Conservation (phyloP, 1,140 invertebrate genomes). For the Holcopasites calliopsidis region DNA sequence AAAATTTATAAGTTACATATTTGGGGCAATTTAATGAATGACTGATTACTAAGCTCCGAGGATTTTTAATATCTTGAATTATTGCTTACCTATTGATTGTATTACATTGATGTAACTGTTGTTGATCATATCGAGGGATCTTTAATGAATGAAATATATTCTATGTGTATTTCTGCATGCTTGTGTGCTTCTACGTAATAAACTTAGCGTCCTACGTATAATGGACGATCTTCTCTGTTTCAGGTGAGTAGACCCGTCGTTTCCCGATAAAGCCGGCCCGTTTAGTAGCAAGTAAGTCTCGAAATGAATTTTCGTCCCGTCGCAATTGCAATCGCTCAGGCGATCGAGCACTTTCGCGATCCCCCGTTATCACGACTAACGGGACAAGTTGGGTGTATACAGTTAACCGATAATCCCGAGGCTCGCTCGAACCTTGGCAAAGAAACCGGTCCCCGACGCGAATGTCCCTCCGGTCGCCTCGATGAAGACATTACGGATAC, state of each 20-base stretch:
- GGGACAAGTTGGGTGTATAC: conserved; percentile 25
- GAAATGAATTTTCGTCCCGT: background rate
- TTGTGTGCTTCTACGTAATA: no score
- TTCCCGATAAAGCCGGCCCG: no score
- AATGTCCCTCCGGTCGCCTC: background rate
- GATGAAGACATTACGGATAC: conserved; percentile 33
- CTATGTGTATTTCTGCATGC: no score
- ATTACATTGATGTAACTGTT: no score
- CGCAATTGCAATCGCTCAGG: background rate
- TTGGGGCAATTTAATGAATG: no score
- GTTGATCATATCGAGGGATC: no score
- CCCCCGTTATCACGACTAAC: conserved; percentile 29
- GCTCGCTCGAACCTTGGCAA: conserved; percentile 8
- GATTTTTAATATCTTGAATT: no score
- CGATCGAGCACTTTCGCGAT: conserved; percentile 1
- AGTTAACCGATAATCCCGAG: conserved; percentile 31
- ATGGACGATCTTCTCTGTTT: conserved; percentile 12
- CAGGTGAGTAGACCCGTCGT: conserved; percentile 22
- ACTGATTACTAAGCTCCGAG: no score
- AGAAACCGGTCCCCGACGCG: conserved; percentile 22
- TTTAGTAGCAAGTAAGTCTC: conserved; percentile 10
- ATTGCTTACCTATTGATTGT: no score
- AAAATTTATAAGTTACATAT: no score
- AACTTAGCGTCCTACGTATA: no score
- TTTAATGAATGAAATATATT: no score